These are phyloP conservation scores for Ladona fulva DNA, from an alignment of 1,140 invertebrate species.

Conservation along the genomic window DNA sequence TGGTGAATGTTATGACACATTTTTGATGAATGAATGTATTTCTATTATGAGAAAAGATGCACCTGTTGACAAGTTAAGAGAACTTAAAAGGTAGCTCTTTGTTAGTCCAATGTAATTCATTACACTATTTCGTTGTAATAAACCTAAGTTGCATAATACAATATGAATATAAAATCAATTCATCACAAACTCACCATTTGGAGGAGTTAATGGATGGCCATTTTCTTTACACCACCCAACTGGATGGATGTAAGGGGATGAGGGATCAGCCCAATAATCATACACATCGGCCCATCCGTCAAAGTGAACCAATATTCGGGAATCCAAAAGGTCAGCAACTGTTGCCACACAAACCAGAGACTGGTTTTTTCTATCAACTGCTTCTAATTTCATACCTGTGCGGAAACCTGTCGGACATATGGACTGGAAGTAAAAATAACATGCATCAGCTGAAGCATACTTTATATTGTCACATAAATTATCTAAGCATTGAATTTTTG, in stretches of 20 bases:
- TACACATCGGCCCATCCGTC: slow-evolving; percentile 91
- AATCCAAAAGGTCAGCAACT: slow-evolving; percentile 72
- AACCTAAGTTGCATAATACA: too few species aligned
- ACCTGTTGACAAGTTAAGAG: too few species aligned
- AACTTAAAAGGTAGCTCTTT: too few species aligned
- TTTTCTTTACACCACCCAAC: slow-evolving; percentile 86
- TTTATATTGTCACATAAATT: neutral
- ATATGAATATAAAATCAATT: too few species aligned
- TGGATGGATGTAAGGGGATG: slow-evolving; percentile 87
- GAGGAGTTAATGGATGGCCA: slow-evolving; percentile 69
- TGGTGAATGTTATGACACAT: too few species aligned
- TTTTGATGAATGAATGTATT: too few species aligned
- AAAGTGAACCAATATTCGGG: slow-evolving; percentile 83
- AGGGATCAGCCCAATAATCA: slow-evolving; percentile 87
- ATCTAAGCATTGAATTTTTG: neutral
- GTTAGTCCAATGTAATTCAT: too few species aligned
- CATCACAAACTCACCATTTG: slow-evolving; percentile 79
- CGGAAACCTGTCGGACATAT: slow-evolving; percentile 67
- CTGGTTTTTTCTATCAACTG: slow-evolving; percentile 84
- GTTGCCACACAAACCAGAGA: slow-evolving; percentile 80
- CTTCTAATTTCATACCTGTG: slow-evolving; percentile 89
- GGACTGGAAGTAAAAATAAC: slow-evolving; percentile 39
- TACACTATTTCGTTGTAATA: too few species aligned
- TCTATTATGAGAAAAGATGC: too few species aligned
- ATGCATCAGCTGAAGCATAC: neutral